Conservation (phyloP, 2,113 vertebrate genomes). For the Pogona vitticeps region DNA sequence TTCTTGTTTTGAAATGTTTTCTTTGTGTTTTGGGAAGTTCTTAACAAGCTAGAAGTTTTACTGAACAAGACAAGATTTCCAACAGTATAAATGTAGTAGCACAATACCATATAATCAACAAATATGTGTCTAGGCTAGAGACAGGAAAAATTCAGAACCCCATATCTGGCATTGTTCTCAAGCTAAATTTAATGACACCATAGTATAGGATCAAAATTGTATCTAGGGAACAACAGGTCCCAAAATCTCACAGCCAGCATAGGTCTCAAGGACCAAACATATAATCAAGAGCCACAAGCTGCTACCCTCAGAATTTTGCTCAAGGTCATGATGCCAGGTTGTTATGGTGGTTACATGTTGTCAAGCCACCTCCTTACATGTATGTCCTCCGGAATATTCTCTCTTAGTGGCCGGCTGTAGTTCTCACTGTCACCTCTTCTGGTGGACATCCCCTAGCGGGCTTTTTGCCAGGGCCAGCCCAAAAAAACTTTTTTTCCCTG, state of each 20-base stretch:
- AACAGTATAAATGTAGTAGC: not conserved
- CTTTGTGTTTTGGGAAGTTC: not conserved
- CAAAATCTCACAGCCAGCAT: not conserved
- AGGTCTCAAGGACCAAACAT: not conserved
- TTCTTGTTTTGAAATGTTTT: slow-evolving; percentile 9
- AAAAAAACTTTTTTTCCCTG: not conserved
- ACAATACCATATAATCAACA: not conserved
- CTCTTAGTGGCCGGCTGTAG: not conserved
- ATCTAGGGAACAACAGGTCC: too few species aligned
- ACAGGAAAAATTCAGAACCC: not conserved
- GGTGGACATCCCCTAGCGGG: not conserved
- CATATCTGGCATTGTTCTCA: too few species aligned
- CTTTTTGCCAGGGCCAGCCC: not conserved
- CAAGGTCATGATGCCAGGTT: not conserved
- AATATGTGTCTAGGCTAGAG: not conserved
- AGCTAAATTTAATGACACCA: too few species aligned
- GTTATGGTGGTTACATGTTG: not conserved
- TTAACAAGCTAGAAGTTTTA: slow-evolving; percentile 12
- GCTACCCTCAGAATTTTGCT: not conserved
- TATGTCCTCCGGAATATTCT: not conserved
- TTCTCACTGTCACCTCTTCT: not conserved
- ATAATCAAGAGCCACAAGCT: not conserved
- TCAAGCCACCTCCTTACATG: not conserved
- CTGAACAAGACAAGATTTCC: not conserved
- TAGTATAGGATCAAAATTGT: too few species aligned